Conservation (phyloP, 2,888 invertebrate genomes). For the Euzophera pinguis region DNA sequence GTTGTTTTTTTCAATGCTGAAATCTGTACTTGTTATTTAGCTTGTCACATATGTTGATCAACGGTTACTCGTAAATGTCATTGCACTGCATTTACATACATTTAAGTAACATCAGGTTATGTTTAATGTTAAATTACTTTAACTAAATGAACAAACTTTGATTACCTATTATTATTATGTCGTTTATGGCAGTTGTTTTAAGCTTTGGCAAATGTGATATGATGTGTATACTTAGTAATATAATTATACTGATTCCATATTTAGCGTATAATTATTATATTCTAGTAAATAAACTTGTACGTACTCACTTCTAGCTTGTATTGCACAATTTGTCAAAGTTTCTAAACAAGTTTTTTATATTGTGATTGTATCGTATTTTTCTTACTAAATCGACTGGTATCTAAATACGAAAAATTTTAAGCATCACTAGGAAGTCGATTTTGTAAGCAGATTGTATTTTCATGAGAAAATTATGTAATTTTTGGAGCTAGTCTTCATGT, state of each 20-base stretch:
- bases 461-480: not conserved
- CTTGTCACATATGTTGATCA: too few species aligned
- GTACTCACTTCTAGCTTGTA: slow-evolving; percentile 12
- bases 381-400: not conserved
- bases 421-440: slow-evolving; percentile 5
- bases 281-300: not conserved
- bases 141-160: not conserved
- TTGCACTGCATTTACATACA: too few species aligned
- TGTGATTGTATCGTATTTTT: not conserved
- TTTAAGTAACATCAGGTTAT: too few species aligned
- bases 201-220: slow-evolving; percentile 46
- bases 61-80: too few species aligned
- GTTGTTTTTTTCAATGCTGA: too few species aligned
- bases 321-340: slow-evolving; percentile 24
- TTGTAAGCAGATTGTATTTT: not conserved
- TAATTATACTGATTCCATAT: slow-evolving; percentile 15
- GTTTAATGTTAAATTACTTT: not conserved
- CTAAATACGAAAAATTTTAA: not conserved
- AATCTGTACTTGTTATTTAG: too few species aligned
- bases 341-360: slow-evolving; percentile 16
- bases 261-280: slow-evolving; percentile 13
- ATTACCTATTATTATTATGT: not conserved
- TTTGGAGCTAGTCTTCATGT: slow-evolving; percentile 2
- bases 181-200: slow-evolving; percentile 23
- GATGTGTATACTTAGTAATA: slow-evolving; percentile 24